These are phyloP conservation scores for Herpailurus yagouaroundi DNA, from an alignment of 2,113 vertebrate species.

Conservation along the genomic window DNA sequence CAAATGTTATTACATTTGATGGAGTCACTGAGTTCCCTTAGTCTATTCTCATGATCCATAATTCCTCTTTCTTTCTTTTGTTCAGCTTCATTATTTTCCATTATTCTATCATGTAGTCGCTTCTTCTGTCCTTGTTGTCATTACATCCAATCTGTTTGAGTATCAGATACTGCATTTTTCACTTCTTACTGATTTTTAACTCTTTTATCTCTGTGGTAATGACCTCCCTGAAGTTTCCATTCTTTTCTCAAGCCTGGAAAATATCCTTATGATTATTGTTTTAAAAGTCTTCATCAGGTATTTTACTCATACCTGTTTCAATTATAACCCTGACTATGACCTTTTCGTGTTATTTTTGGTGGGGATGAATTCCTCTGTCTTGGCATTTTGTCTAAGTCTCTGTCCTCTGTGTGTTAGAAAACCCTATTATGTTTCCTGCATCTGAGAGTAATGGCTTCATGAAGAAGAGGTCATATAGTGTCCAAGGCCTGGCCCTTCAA, in stretches of 20 bases:
- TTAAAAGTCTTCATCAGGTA: neutral
- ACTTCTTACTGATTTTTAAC: neutral
- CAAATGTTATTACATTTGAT: neutral
- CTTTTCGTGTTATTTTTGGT: neutral
- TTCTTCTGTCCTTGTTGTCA: neutral
- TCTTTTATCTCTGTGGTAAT: neutral
- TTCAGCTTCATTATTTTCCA: neutral
- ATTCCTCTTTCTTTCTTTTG: neutral
- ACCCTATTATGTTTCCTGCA: neutral
- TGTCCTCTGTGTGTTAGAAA: neutral
- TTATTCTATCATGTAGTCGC: neutral
- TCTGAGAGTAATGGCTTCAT: neutral
- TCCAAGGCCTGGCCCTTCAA: neutral
- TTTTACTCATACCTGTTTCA: neutral
- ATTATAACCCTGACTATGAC: neutral
- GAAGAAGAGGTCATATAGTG: neutral
- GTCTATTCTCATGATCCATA: neutral
- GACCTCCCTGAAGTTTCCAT: neutral
- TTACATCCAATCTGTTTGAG: neutral
- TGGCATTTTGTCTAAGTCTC: neutral
- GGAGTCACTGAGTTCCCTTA: neutral
- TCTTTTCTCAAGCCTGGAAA: neutral
- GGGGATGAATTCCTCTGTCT: neutral
- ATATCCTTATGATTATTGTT: neutral
- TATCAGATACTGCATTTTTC: neutral